Evolutionary conservation across 2,113 vertebrate genomes (phyloP).

Genomic region (Platysternon megacephalum): DNA sequence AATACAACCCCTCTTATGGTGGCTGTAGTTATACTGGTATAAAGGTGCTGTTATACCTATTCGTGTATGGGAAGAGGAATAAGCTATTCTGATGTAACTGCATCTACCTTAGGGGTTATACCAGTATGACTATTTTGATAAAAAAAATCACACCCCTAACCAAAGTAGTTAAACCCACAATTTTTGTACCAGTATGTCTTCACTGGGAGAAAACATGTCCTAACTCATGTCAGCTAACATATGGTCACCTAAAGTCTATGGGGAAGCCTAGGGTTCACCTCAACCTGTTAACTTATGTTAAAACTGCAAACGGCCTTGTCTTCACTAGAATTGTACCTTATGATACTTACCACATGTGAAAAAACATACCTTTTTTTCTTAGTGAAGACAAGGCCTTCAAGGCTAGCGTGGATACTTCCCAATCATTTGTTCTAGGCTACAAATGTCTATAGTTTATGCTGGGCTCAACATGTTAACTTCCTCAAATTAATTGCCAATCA

Average conservation of each 20-base stretch:
- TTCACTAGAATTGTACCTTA: background rate
- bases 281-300: background rate
- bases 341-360: background rate
- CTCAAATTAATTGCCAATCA: background rate
- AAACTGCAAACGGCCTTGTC: background rate
- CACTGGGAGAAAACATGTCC: background rate
- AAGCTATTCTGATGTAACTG: background rate
- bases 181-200: background rate
- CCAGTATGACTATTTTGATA: background rate
- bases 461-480: background rate
- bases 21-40: background rate
- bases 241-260: background rate
- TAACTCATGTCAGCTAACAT: background rate
- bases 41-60: background rate
- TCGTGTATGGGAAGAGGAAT: background rate
- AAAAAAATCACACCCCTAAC: background rate
- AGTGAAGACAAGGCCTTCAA: background rate
- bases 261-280: background rate
- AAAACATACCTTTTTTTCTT: background rate
- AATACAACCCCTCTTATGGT: background rate
- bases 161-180: background rate
- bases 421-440: background rate
- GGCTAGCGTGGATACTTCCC: background rate
- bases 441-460: background rate
- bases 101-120: background rate